Evolutionary conservation across 2,888 invertebrate genomes (phyloP).

Genomic region (Drosophila monieri): DNA sequence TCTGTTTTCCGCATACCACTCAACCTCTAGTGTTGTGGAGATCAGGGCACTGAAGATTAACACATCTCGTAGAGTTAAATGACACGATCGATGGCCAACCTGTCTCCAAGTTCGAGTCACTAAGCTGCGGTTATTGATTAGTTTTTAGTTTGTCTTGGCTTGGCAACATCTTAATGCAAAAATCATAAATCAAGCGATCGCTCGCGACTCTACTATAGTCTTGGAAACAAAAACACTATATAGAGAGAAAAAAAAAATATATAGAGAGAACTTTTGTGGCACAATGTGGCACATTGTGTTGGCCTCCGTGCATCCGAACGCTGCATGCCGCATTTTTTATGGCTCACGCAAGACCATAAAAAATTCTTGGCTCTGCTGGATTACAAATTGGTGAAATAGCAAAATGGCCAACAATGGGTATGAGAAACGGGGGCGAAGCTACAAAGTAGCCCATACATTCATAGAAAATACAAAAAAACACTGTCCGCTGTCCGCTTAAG

Average conservation of each 20-base stretch:
- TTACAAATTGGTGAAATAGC: constrained; percentile 6
- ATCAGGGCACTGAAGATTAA: constrained; percentile 61
- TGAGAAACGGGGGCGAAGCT: background rate
- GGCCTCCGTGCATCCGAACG: constrained; percentile 31
- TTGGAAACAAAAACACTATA: background rate
- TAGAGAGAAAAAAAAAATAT: background rate
- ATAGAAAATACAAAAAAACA: background rate
- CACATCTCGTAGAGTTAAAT: constrained; percentile 65
- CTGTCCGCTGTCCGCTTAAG: background rate
- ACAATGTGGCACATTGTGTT: constrained; percentile 43
- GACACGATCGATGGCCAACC: constrained; percentile 69
- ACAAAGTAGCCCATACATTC: constrained; percentile 19
- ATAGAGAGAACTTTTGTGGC: constrained; percentile 5
- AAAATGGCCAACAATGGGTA: constrained; percentile 10
- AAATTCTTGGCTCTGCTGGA: constrained; percentile 28
- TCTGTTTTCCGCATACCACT: constrained; percentile 63
- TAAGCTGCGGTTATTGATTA: constrained; percentile 44
- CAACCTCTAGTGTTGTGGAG: constrained; percentile 29
- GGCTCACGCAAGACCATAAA: constrained; percentile 38
- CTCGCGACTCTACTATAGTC: background rate
- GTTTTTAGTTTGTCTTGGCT: background rate
- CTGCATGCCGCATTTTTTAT: constrained; percentile 34
- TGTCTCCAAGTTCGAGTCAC: constrained; percentile 48
- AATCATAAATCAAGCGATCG: constrained; percentile 34
- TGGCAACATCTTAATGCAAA: constrained; percentile 36